Evolutionary conservation across 2,113 vertebrate genomes (phyloP).

Genomic region (Campylomormyrus tamandua): DNA sequence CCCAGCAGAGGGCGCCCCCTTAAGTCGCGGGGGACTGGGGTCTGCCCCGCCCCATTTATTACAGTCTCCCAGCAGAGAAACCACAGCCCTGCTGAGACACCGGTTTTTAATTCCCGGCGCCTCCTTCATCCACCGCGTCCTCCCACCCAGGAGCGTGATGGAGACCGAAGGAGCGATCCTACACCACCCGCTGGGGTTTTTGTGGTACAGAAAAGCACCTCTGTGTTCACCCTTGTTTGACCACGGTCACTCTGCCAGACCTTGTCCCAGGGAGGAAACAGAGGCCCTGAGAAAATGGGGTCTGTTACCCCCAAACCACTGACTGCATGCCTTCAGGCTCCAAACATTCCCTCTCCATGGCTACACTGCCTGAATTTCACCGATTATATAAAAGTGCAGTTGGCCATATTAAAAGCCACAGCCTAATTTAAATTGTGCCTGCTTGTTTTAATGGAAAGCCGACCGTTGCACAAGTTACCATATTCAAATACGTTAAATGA

Average conservation of each 20-base stretch:
- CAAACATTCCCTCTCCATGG: background rate
- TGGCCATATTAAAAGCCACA: background rate
- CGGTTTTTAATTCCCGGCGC: background rate
- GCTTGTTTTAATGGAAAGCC: background rate
- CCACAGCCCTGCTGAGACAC: slow-evolving; percentile 1
- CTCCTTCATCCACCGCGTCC: background rate
- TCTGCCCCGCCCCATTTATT: background rate
- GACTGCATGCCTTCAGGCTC: background rate
- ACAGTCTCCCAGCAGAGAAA: background rate
- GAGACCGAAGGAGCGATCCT: background rate
- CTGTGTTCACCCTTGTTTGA: background rate
- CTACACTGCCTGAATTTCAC: background rate
- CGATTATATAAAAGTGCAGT: background rate
- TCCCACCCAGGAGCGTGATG: background rate
- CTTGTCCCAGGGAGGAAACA: background rate
- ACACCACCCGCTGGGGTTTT: background rate
- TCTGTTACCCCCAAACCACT: background rate
- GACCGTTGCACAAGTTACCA: background rate
- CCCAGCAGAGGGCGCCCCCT: background rate
- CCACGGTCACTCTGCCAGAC: background rate
- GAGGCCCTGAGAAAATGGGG: background rate
- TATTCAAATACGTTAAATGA: background rate
- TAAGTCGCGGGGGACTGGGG: background rate
- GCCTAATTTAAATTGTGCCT: background rate
- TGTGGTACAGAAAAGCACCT: background rate